Base-by-base conservation (phyloP, 2,113 vertebrate species). In the Corythoichthys haematopterus region DNA sequence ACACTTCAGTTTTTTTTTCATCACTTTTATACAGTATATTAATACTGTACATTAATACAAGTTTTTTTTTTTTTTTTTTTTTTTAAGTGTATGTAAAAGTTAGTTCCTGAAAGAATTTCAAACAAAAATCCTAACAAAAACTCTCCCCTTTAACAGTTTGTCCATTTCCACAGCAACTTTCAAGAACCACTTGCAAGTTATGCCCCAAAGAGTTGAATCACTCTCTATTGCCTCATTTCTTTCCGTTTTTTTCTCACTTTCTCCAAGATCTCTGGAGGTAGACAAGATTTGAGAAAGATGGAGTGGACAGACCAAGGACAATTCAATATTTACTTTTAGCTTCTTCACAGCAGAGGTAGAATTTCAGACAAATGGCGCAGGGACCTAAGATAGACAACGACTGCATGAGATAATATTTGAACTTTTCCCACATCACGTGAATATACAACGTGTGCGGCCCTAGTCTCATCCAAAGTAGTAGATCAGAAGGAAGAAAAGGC, bases 141-240 rank as follows among this genome's bases (percentile, higher is more conserved):
- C 58, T 57, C 10, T 70, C 37, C 28, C 57, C 66, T 53, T 74
- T 77, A 80, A 68, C 66, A 51, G 68, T 64, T 59, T 65, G 57
- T 79, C 77, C 74, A 74, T 84, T 78, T 84, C 84, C 83, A 86
- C 87, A 71, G 86, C 66, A 85, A 89, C 85, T 62, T 83, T 79
- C 45, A 82, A 74, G 65, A 87, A 74, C 60, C 50, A 62, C 63
- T 68, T 62, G 33, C 3, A 71, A 76, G 70, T 73, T 74, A 80
- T 75, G 76, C 70, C 73, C 68, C 73, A 68, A 70, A 69, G 52
- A 83, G 65, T 75, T 75, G 48, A 80, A 83, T 70, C 84, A 73
- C 65, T 72, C 36, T 65, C 66, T 64, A 69, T 80, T 77, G 83
- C 77, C 74, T 72, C 57, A 58, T 74, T 77, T 74, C 51, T 80